Base-by-base conservation (phyloP, 2,888 invertebrate genomes). In the Linyphia triangularis region DNA sequence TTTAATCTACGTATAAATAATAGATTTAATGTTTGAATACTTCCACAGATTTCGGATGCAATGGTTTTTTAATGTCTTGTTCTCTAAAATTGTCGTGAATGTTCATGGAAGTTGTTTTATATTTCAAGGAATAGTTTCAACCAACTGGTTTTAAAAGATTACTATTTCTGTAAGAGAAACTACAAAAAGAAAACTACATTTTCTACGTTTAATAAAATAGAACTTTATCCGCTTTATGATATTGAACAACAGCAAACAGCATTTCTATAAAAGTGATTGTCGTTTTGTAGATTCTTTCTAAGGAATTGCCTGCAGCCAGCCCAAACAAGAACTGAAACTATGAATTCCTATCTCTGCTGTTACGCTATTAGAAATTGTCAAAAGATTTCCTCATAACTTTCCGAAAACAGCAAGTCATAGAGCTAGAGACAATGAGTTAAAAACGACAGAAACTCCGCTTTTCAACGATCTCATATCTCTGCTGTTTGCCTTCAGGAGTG, bases 401-500 rank as follows among this genome's bases (percentile, higher is more conserved):
- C 81, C 40, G 72, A 81, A 81, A 81, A 67, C 43, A 77, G 33
- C 37, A 40, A 59, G 30, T 22, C 85, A 73, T 9, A 33, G 33
- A 33, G 9, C 33, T 33, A n/a, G 51, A 51, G 73, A 88, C 73
- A 75, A 82, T 72, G 86, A 75, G 61, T 19, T 59, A 88, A 88
- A 88, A 88, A 88, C 81, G 86, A 63, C 67, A 63, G 72, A 65
- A 51, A 37, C 79, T 22, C 59, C 37, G 37, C 63, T 79, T 61
- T 67, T 73, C 40, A 73, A 43, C 59, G 75, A 81, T 75, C 81
- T 81, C 81, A 88, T 88, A 88, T 81, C 16, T 73, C 81, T 73
- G 57, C 63, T 88, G 81, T 88, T 88, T 88, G 73, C 86, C 75
- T 81, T 88, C 40, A 67, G 81, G 57, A 88, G 86, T 81, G 59